Conservation (phyloP, 2,888 invertebrate genomes). For the Noctuana brunneofusca region DNA sequence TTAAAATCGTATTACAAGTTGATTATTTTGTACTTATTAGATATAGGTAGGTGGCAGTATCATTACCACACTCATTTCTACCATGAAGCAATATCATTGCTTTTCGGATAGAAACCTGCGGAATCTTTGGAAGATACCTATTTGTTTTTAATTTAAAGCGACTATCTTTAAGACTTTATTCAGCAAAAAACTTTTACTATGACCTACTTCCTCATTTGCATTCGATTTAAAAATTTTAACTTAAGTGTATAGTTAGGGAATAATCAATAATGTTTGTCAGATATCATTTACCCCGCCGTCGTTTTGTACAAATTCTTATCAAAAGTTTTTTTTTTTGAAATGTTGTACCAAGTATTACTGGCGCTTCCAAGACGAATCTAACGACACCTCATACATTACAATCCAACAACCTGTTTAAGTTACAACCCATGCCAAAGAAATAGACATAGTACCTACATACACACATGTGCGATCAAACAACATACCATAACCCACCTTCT, state of each 20-base stretch:
- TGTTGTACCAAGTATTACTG: no score
- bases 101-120: no score
- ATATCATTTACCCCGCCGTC: not conserved
- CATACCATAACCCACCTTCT: not conserved
- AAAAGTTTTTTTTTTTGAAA: no score
- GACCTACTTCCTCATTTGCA: constrained; percentile 1
- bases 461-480: not conserved
- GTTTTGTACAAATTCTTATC: no score
- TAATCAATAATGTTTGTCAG: not conserved
- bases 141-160: not conserved
- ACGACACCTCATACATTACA: not conserved
- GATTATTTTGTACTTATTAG: not conserved
- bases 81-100: not conserved
- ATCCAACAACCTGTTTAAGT: not conserved
- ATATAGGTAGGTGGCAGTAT: not conserved
- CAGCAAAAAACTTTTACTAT: not conserved
- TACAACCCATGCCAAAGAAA: not conserved
- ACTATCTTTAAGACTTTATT: no score
- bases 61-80: not conserved
- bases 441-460: not conserved
- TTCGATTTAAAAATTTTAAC: not conserved
- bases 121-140: no score
- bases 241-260: not conserved
- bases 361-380: no score
- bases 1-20: constrained; percentile 22